These are phyloP conservation scores for Vespertilio murinus DNA, from an alignment of 2,797 vertebrate species.

Conservation along the genomic window DNA sequence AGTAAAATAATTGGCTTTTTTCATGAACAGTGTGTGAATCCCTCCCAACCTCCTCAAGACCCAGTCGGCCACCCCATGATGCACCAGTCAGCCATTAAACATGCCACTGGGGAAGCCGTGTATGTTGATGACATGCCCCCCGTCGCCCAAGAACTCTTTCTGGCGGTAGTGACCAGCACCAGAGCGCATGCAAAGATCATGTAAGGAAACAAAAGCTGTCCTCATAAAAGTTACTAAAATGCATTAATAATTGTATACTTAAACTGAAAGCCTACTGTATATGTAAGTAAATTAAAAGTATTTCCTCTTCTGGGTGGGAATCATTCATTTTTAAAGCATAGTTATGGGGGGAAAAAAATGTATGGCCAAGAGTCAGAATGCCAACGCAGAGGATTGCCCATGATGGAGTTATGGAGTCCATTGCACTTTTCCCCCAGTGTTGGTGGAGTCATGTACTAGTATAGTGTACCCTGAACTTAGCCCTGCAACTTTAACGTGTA, in stretches of 20 bases:
- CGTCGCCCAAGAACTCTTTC: constrained; percentile 84
- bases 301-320: background rate
- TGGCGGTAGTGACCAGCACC: constrained; percentile 86
- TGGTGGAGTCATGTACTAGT: background rate
- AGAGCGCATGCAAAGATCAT: constrained; percentile 86
- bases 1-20: constrained; percentile 18
- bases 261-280: background rate
- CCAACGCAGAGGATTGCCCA: background rate
- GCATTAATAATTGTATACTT: background rate
- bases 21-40: constrained; percentile 59
- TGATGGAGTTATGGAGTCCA: background rate
- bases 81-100: constrained; percentile 87
- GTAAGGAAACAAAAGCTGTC: constrained; percentile 77
- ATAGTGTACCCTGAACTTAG: background rate
- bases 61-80: constrained; percentile 85
- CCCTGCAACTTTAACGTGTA: background rate
- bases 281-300: background rate
- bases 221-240: background rate
- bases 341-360: background rate
- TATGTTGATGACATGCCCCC: constrained; percentile 86
- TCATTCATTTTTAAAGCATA: background rate
- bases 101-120: constrained; percentile 86
- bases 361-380: background rate
- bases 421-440: background rate
- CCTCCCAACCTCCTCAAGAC: constrained; percentile 82